These are phyloP conservation scores for Anguilla obscura DNA, from an alignment of 2,797 vertebrate genomes.

Conservation along the genomic window DNA sequence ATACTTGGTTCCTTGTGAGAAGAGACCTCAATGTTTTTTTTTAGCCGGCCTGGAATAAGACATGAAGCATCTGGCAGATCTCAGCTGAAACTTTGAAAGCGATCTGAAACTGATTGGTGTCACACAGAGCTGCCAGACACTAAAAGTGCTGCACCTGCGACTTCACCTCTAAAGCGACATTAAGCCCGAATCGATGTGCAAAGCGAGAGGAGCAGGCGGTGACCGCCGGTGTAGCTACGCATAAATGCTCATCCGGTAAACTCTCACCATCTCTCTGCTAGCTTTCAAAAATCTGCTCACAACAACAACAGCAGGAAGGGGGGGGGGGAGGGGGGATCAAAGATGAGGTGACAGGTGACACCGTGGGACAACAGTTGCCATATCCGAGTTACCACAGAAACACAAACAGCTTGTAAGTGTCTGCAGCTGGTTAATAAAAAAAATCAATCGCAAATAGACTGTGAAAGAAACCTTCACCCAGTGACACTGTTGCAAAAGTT, in stretches of 20 bases:
- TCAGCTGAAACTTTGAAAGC: neutral
- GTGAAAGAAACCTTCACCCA: neutral
- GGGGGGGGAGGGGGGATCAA: slow-evolving; percentile 56
- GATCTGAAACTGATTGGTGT: slow-evolving; percentile 17
- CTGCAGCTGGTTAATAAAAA: neutral
- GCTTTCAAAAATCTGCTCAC: slow-evolving; percentile 88
- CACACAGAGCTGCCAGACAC: slow-evolving; percentile 13
- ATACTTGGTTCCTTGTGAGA: neutral
- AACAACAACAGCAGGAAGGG: slow-evolving; percentile 79
- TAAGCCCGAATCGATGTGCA: slow-evolving; percentile 17
- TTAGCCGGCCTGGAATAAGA: neutral
- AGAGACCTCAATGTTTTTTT: slow-evolving; percentile 20
- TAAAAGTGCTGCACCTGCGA: neutral
- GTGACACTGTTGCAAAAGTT: neutral
- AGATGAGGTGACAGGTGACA: slow-evolving; percentile 39
- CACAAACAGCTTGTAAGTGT: neutral
- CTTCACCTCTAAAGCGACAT: slow-evolving; percentile 28
- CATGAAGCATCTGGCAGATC: neutral
- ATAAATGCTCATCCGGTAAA: slow-evolving; percentile 49
- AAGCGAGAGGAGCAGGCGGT: slow-evolving; percentile 36
- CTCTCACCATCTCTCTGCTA: slow-evolving; percentile 94
- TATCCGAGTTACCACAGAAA: neutral
- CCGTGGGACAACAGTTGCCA: neutral
- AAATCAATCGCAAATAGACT: neutral
- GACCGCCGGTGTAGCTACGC: slow-evolving; percentile 27